Percentiles rank a stretch among this genome's conserved stretches.
phyloP scores from a whole-genome alignment of 2,113 vertebrate genomes.

The Chloebia gouldiae region DNA sequence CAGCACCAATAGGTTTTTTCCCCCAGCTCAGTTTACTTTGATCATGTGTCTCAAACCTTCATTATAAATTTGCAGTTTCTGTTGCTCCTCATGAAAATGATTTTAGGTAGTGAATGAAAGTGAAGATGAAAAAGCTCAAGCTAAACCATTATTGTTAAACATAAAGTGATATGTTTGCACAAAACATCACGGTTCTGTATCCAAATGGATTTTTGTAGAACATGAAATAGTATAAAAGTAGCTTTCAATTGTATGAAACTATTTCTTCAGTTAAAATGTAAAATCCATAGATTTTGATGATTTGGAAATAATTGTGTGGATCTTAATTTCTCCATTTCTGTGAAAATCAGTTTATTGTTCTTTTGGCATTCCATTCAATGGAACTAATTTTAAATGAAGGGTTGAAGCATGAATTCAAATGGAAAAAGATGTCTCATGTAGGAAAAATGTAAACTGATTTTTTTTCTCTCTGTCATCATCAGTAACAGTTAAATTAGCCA shows the following conservation, averaged over 20 bases:
- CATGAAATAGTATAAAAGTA: constrained; percentile 61
- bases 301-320: constrained; percentile 57
- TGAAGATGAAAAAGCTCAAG: neutral
- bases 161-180: constrained; percentile 18
- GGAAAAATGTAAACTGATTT: neutral
- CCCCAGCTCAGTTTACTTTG: neutral
- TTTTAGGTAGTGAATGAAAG: neutral
- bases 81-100: neutral
- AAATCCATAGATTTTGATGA: constrained; percentile 59
- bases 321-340: constrained; percentile 47
- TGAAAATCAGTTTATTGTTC: constrained; percentile 17
- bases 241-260: constrained; percentile 55
- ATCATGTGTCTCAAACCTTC: neutral
- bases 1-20: neutral
- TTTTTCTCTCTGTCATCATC: neutral
- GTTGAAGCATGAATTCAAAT: neutral
- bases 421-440: neutral
- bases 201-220: constrained; percentile 61
- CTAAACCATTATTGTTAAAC: neutral
- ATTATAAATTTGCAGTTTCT: neutral
- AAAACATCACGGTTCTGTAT: constrained; percentile 26
- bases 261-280: constrained; percentile 53
- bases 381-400: constrained; percentile 24
- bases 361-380: constrained; percentile 12
- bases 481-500: neutral